Evolutionary conservation across 92 coral and sea anemone species (phyloP), one percentile per base, ranked within the genome.

Genomic region (Chrysogorgia sp.): DNA sequence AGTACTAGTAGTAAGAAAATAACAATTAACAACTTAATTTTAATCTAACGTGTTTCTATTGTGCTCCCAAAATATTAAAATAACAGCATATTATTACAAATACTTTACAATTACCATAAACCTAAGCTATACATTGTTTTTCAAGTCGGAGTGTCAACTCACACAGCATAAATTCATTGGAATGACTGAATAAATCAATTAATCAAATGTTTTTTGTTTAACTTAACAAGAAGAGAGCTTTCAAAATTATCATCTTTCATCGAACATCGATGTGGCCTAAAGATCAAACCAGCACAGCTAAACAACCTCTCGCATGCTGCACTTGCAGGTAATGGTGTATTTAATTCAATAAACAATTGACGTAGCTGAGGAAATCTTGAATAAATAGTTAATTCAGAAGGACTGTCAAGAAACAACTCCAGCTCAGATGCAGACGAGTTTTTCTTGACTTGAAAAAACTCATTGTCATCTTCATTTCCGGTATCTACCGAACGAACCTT

Each of bases 401-500:
- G 68, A 62, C 68, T 62, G 25, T 62, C 68, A 10, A 62, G 68
- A 62, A 62, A 31, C 25, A 31, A 62, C 68, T 31, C n/a, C 19
- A 62, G 14, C 3, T 31, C 43, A 29, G 68, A 62, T 62, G 35
- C 68, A 3, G 40, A 2, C n/a, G 43, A 9, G 19, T 31, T 62
- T 29, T 31, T 62, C 21, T 62, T 26, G 40, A 2, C 14, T 31
- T 62, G 40, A 22, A 62, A 62, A 13, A 62, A 62, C 40, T 62
- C 68, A 28, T 31, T 31, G 21, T 62, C 68, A 28, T 62, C 40
- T 2, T 62, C 43, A 2, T 62, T 30, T 1, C 20, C 41, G 6
- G 35, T 10, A 22, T 29, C 68, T 3, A 31, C 40, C 1, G 15
- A 6, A 31, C n/a, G n/a, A n/a, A n/a, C n/a, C n/a, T n/a, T n/a